Evolutionary conservation across 2,797 vertebrate species (phyloP).

Genomic region (Myiotriccus ornatus): DNA sequence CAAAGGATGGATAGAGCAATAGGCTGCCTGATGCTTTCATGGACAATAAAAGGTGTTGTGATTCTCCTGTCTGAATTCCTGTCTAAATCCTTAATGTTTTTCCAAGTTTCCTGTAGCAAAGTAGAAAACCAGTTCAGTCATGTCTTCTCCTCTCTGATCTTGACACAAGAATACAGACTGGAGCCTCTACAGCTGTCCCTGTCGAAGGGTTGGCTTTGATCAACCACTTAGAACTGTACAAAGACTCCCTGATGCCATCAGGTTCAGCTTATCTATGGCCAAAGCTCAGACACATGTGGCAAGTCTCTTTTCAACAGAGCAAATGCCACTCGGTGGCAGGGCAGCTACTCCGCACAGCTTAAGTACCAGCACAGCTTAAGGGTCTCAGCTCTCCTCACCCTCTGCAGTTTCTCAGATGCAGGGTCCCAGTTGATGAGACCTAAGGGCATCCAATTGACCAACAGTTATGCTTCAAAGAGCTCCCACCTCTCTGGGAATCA

Average conservation of each 20-base stretch:
- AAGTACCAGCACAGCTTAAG: neutral
- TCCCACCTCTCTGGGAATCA: neutral
- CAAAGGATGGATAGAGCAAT: neutral
- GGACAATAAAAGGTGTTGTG: neutral
- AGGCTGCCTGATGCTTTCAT: neutral
- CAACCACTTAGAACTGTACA: accelerated
- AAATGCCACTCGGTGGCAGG: neutral
- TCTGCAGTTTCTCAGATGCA: neutral
- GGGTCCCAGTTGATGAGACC: neutral
- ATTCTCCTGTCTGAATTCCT: neutral
- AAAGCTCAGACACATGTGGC: neutral
- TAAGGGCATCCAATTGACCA: neutral
- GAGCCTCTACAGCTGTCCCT: neutral
- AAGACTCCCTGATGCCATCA: neutral
- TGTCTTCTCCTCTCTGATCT: neutral
- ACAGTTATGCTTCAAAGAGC: neutral
- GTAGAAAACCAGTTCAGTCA: neutral
- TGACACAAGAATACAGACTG: neutral
- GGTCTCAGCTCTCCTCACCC: neutral
- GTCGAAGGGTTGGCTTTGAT: neutral
- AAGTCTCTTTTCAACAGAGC: neutral
- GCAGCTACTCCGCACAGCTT: neutral
- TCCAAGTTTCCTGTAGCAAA: neutral
- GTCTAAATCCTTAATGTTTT: neutral
- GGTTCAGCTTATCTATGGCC: neutral